Percentiles rank a stretch among this genome's conserved stretches.
These are phyloP conservation scores for Chymomyza costata DNA, from an alignment of 1,140 invertebrate species.

Conservation along the genomic window DNA sequence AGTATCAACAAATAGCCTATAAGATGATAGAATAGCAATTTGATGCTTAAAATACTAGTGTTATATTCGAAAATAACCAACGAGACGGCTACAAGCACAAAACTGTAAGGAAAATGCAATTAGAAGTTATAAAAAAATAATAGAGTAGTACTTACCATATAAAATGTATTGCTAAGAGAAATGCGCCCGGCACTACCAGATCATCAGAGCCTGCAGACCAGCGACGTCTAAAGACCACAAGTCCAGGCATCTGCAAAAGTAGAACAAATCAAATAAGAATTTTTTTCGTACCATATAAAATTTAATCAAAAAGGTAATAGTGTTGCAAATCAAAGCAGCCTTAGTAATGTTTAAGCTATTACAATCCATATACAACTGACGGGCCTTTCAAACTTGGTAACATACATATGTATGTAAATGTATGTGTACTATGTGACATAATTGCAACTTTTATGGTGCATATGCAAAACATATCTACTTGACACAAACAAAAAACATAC, in stretches of 20 bases:
- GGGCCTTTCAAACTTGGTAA: too few relatives aligned
- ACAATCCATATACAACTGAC: too few relatives aligned
- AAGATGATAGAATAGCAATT: slow-evolving; percentile 82
- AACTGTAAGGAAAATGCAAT: slow-evolving; percentile 39
- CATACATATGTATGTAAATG: too few relatives aligned
- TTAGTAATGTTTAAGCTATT: too few relatives aligned
- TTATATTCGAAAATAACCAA: slow-evolving; percentile 81
- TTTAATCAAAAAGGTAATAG: too few relatives aligned
- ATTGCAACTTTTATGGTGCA: too few relatives aligned
- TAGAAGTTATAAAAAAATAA: slow-evolving; percentile 4
- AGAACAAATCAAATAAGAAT: too few relatives aligned
- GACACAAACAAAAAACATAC: too few relatives aligned
- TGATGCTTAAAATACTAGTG: slow-evolving; percentile 78
- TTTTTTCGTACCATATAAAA: too few relatives aligned
- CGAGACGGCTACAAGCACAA: slow-evolving; percentile 72
- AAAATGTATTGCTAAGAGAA: slow-evolving; percentile 85
- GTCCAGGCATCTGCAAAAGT: slow-evolving; percentile 84
- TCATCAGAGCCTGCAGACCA: slow-evolving; percentile 94
- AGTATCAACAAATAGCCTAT: slow-evolving; percentile 84
- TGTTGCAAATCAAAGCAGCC: too few relatives aligned
- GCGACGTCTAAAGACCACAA: slow-evolving; percentile 88
- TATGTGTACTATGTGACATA: too few relatives aligned
- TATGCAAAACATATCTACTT: too few relatives aligned
- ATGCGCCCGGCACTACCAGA: slow-evolving; percentile 87
- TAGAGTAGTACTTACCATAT: slow-evolving; percentile 81